These are phyloP conservation scores for Reticulitermes speratus DNA, from an alignment of 1,140 invertebrate genomes.

Conservation along the genomic window DNA sequence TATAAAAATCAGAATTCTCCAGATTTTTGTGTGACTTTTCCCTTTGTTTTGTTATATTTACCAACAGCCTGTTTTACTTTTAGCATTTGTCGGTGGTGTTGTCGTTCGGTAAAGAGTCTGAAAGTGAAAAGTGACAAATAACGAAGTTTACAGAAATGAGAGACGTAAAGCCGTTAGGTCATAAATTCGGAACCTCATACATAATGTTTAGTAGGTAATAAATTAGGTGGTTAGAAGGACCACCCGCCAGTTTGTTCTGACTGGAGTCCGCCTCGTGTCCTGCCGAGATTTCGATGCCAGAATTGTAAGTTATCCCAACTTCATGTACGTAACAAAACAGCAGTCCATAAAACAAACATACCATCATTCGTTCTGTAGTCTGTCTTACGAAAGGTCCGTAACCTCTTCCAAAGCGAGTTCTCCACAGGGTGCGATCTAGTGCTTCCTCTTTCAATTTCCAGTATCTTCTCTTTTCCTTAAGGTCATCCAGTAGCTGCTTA, in stretches of 20 bases:
- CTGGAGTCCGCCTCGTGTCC: not conserved
- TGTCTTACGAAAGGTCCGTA: no score
- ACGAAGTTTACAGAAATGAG: not conserved
- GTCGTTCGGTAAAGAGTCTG: not conserved
- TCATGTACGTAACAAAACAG: not conserved
- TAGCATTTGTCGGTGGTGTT: not conserved
- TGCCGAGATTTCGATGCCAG: constrained; percentile 4
- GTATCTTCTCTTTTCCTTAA: no score
- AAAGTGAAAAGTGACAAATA: not conserved
- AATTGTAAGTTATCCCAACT: not conserved
- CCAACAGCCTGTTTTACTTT: not conserved
- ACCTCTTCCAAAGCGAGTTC: no score
- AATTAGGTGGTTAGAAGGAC: not conserved
- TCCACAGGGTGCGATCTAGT: no score
- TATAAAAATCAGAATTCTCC: no score
- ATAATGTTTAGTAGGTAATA: not conserved
- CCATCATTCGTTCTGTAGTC: no score
- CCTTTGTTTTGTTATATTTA: not conserved
- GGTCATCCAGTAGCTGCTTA: no score
- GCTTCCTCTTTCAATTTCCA: no score
- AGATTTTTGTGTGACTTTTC: not conserved
- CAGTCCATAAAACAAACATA: not conserved
- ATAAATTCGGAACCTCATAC: not conserved
- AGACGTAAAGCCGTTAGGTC: not conserved
- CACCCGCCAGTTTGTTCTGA: not conserved